phyloP scores from a whole-genome alignment of 2,888 invertebrate genomes.

The Antitype chi region DNA sequence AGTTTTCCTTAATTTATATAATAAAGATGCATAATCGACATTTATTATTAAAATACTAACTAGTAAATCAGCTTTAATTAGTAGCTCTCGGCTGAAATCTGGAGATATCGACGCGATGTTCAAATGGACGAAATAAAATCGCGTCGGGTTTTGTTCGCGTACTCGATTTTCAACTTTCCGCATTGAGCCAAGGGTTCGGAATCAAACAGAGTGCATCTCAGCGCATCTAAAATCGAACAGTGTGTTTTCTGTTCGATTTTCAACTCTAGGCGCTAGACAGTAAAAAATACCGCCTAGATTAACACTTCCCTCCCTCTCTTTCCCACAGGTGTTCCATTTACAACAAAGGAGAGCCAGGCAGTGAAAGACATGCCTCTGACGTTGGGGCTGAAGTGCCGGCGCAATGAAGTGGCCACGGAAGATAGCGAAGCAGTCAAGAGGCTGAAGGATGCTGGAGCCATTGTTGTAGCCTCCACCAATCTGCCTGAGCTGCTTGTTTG shows the following conservation, averaged over 20 bases:
- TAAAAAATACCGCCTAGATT: too few relatives aligned
- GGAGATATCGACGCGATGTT: too few relatives aligned
- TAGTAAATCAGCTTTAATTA: too few relatives aligned
- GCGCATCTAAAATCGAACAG: too few relatives aligned
- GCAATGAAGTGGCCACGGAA: constrained; percentile 91
- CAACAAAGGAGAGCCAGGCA: constrained; percentile 96
- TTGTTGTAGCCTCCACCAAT: constrained; percentile 96
- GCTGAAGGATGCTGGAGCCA: constrained; percentile 96
- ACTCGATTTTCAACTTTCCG: too few relatives aligned
- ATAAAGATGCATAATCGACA: background rate
- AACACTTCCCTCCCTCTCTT: background rate
- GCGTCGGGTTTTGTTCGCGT: too few relatives aligned
- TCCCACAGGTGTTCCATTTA: constrained; percentile 95
- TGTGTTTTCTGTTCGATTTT: too few relatives aligned
- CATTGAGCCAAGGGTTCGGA: too few relatives aligned
- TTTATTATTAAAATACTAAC: background rate
- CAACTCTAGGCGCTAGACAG: too few relatives aligned
- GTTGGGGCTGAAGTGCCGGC: constrained; percentile 92
- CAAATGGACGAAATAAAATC: too few relatives aligned
- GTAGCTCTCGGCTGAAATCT: too few relatives aligned
- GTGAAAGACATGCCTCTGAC: constrained; percentile 94
- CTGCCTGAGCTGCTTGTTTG: constrained; percentile 98
- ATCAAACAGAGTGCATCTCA: too few relatives aligned
- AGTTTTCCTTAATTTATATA: background rate
- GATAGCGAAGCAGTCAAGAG: constrained; percentile 94